Evolutionary conservation across 2,797 vertebrate species (phyloP).

Genomic region (Poecilia picta): DNA sequence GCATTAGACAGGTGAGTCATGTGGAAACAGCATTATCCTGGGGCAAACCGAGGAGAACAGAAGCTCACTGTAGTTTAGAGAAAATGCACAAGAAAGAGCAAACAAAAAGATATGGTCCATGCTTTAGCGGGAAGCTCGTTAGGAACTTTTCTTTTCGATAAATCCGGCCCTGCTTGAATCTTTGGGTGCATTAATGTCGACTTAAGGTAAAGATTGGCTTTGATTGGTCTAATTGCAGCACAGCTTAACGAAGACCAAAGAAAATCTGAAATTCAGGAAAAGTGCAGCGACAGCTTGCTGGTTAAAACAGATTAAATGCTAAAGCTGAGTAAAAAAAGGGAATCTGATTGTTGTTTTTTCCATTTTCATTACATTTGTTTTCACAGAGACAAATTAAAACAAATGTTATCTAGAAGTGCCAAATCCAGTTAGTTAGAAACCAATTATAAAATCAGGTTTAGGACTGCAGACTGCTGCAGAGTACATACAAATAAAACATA

Average conservation of each 20-base stretch:
- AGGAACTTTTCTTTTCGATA: constrained; percentile 21
- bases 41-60: constrained; percentile 29
- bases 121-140: constrained; percentile 40
- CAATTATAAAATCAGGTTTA: background rate
- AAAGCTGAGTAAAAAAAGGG: background rate
- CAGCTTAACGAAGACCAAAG: constrained; percentile 6
- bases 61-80: constrained; percentile 39
- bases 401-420: background rate
- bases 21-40: constrained; percentile 55
- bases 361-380: background rate
- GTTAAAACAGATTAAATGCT: background rate
- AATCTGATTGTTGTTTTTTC: background rate
- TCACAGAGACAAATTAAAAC: background rate
- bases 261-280: background rate
- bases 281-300: background rate
- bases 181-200: constrained; percentile 12
- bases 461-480: background rate
- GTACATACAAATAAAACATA: too few species aligned
- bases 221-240: background rate
- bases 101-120: constrained; percentile 22
- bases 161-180: constrained; percentile 3
- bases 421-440: background rate
- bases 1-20: constrained; percentile 61
- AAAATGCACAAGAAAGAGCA: constrained; percentile 39
- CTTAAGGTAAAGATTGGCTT: constrained; percentile 4